Conservation (phyloP, 2,797 vertebrate species). For the Pseudocheirus occidentalis region DNA sequence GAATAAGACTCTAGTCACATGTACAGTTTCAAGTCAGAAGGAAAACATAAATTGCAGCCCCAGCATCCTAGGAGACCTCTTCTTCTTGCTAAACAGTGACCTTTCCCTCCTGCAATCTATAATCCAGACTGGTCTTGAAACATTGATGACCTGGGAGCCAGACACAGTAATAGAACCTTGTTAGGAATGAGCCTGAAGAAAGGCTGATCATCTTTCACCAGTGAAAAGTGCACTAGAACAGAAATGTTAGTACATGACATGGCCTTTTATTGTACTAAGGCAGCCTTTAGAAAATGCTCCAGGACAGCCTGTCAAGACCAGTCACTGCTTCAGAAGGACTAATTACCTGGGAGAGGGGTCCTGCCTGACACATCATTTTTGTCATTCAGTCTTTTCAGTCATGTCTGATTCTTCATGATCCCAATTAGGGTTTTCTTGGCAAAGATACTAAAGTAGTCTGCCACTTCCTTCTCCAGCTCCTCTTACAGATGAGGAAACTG, state of each 20-base stretch:
- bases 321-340: background rate
- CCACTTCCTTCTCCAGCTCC: background rate
- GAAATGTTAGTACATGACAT: background rate
- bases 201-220: slow-evolving; percentile 36
- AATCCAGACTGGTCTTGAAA: slow-evolving; percentile 59
- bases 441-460: background rate
- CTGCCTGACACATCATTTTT: background rate
- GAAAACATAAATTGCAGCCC: slow-evolving; percentile 23
- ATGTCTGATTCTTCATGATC: background rate
- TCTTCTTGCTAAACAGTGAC: slow-evolving; percentile 50
- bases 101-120: slow-evolving; percentile 67
- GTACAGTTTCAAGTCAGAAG: slow-evolving; percentile 31
- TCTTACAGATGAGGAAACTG: background rate
- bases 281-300: background rate
- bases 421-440: background rate
- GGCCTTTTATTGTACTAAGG: background rate
- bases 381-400: background rate
- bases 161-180: slow-evolving; percentile 48
- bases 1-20: slow-evolving; percentile 50
- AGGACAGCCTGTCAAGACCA: background rate
- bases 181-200: slow-evolving; percentile 50
- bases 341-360: background rate
- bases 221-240: slow-evolving; percentile 17
- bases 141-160: slow-evolving; percentile 61
- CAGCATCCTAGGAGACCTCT: slow-evolving; percentile 26